phyloP scores from a whole-genome alignment of 1,140 invertebrate species.

The Drosophila simulans region DNA sequence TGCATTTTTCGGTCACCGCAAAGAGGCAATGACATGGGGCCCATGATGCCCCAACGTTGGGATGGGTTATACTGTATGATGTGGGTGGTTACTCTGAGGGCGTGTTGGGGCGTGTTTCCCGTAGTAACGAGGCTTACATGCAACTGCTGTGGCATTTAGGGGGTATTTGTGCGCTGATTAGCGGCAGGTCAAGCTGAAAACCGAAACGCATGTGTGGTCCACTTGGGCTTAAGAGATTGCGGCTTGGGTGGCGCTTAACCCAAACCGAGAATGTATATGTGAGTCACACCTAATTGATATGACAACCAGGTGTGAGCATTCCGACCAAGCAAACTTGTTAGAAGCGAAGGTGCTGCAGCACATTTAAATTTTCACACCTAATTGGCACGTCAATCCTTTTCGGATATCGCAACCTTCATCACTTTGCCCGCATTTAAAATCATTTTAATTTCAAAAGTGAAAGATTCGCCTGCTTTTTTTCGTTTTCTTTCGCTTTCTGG shows the following conservation, averaged over 20 bases:
- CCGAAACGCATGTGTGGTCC: slow-evolving; percentile 40
- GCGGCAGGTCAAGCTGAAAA: slow-evolving; percentile 41
- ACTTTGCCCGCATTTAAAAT: slow-evolving; percentile 38
- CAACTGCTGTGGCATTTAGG: slow-evolving; percentile 62
- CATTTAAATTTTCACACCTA: slow-evolving; percentile 2
- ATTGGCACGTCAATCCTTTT: slow-evolving; percentile 38
- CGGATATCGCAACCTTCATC: slow-evolving; percentile 5
- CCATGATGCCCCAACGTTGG: slow-evolving; percentile 11
- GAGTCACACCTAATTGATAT: slow-evolving; percentile 36
- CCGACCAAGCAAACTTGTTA: not conserved
- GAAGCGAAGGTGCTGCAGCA: slow-evolving; percentile 13
- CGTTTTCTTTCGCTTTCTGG: slow-evolving; percentile 15
- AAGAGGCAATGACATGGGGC: slow-evolving; percentile 34
- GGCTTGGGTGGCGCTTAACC: slow-evolving; percentile 9
- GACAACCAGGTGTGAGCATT: slow-evolving; percentile 4
- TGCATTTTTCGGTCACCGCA: slow-evolving; percentile 47
- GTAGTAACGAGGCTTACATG: slow-evolving; percentile 43
- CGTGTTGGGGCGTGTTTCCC: slow-evolving; percentile 28
- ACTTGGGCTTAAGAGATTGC: slow-evolving; percentile 63
- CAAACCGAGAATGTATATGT: slow-evolving; percentile 7
- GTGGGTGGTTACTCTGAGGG: slow-evolving; percentile 11
- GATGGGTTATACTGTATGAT: not conserved
- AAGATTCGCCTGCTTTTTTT: slow-evolving; percentile 32
- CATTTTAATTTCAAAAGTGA: slow-evolving; percentile 62
- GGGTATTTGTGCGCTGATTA: slow-evolving; percentile 72